phyloP scores from a whole-genome alignment of 2,888 invertebrate genomes.

The Pseudolycoriella hygida region DNA sequence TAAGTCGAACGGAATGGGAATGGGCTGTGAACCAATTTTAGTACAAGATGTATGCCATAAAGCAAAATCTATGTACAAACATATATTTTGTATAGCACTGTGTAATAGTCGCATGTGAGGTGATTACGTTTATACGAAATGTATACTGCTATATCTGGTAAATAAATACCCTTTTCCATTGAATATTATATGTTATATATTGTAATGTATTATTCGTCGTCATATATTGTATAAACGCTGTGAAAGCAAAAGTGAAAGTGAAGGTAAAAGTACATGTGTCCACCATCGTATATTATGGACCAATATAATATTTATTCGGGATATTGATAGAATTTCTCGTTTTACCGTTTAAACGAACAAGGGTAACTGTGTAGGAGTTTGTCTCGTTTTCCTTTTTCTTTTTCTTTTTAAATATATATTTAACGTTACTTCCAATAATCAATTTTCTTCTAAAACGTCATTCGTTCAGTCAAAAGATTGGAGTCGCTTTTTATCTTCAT shows the following conservation, averaged over 20 bases:
- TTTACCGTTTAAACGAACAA: too few species aligned
- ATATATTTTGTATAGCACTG: too few species aligned
- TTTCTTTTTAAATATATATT: too few species aligned
- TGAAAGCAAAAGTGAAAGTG: not conserved
- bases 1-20: not conserved
- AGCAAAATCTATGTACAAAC: not conserved
- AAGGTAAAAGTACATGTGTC: not conserved
- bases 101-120: not conserved
- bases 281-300: too few species aligned
- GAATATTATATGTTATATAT: not conserved
- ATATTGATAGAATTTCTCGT: too few species aligned
- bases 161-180: not conserved
- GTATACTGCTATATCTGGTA: not conserved
- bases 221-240: not conserved
- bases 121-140: not conserved
- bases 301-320: too few species aligned
- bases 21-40: not conserved
- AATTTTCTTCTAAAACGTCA: too few species aligned
- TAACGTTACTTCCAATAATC: too few species aligned
- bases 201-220: not conserved
- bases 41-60: conserved; percentile 1
- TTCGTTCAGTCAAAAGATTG: too few species aligned
- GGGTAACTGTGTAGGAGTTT: too few species aligned
- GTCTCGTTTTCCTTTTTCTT: too few species aligned
- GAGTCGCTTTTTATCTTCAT: too few species aligned